phyloP scores from a whole-genome alignment of 2,113 vertebrate genomes.

The Eptesicus fuscus region DNA sequence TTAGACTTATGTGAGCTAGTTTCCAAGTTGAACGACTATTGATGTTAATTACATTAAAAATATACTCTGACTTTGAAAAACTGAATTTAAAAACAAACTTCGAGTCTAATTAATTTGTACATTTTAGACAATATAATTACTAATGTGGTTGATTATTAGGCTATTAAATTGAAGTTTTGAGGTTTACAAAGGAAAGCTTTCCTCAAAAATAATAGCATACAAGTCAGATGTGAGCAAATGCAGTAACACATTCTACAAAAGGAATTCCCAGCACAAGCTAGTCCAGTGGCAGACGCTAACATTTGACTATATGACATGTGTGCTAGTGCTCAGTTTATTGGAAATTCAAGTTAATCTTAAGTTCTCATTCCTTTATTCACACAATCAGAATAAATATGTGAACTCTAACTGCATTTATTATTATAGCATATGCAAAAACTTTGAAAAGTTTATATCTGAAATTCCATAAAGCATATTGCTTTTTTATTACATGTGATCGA shows the following conservation, averaged over 20 bases:
- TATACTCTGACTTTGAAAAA: not conserved
- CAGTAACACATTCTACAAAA: not conserved
- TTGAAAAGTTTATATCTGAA: not conserved
- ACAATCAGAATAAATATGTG: not conserved
- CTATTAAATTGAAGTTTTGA: not conserved
- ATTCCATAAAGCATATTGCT: not conserved
- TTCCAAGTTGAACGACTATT: slow-evolving; percentile 6
- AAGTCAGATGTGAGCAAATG: not conserved
- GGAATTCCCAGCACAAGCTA: not conserved
- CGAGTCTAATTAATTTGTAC: slow-evolving; percentile 27
- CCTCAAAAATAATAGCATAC: not conserved
- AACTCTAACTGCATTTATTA: not conserved
- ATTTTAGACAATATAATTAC: not conserved
- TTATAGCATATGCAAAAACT: not conserved
- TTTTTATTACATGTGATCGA: not conserved
- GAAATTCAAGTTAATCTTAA: not conserved
- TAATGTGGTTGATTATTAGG: slow-evolving; percentile 7
- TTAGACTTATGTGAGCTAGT: not conserved
- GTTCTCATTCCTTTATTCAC: not conserved
- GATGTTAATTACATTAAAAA: slow-evolving; percentile 26
- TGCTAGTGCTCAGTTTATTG: not conserved
- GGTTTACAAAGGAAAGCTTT: not conserved
- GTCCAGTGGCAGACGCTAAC: not conserved
- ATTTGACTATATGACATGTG: not conserved
- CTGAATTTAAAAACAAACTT: not conserved